Evolutionary conservation across 1,140 invertebrate species (phyloP), one percentile per base, ranked within the genome.

Genomic region (Harlomillsia oculata): DNA sequence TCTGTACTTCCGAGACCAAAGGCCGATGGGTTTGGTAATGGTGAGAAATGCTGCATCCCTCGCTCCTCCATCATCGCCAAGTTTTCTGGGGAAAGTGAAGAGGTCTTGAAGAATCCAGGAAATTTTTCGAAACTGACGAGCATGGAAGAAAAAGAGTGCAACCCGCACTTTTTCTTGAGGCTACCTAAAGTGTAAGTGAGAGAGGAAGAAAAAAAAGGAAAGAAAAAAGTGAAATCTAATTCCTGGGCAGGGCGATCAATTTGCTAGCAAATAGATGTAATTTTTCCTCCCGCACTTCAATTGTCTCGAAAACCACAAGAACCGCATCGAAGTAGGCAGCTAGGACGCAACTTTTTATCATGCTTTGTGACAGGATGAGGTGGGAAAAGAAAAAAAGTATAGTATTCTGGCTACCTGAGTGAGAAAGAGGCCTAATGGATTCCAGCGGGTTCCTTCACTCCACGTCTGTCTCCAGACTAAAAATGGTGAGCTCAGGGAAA

Each of bases 261-360:
- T 53, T 53, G 51, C 20, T 20, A 18, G 37, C 13, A 41, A 53
- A 53, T 53, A 53, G 51, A 53, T 53, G 51, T 43, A 53, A 53
- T 53, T 53, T 53, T 53, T 43, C 51, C 34, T 32, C 51, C 29
- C 51, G n/a, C n/a, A n/a, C n/a, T 28, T 43, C 48, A 36, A 40
- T 53, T 53, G 36, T 53, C 51, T 53, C 29, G 26, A 26, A 30
- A n/a, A 4, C 14, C 45, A 16, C 29, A 16, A 48, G 45, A 44
- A 44, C 21, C 26, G 20, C 8, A 5, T 5, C 18, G 20, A 16
- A 40, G n/a, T 40, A n/a, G n/a, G n/a, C n/a, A n/a, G n/a, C n/a
- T n/a, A n/a, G n/a, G n/a, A n/a, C n/a, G n/a, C n/a, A n/a, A n/a
- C n/a, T n/a, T n/a, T n/a, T n/a, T n/a, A n/a, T n/a, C n/a, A n/a